Percentiles rank a stretch among this genome's conserved stretches.
Evolutionary conservation across 1,140 invertebrate species (phyloP).

Genomic region (Lordiphosa mommai): DNA sequence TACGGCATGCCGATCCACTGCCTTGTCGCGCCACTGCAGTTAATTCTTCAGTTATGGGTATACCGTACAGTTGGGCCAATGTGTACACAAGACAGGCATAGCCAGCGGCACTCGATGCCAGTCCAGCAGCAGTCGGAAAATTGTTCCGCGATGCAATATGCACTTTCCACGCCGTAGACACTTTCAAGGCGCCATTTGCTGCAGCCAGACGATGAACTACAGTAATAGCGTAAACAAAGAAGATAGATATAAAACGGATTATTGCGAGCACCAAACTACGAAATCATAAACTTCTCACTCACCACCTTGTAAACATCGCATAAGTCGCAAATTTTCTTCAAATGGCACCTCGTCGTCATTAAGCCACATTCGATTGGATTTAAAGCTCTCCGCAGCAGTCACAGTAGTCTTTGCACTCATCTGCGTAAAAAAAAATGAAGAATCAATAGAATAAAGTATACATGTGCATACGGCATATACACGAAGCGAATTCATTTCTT

Average conservation of each 20-base stretch:
- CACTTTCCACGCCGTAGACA: slow-evolving; percentile 85
- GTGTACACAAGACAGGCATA: slow-evolving; percentile 94
- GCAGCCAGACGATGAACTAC: slow-evolving; percentile 79
- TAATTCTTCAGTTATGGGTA: slow-evolving; percentile 88
- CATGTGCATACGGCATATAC: background rate
- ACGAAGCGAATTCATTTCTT: too few relatives aligned
- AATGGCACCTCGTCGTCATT: slow-evolving; percentile 91
- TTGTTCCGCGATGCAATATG: slow-evolving; percentile 97
- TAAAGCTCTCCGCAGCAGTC: slow-evolving; percentile 85
- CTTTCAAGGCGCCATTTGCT: slow-evolving; percentile 74
- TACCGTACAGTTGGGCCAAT: slow-evolving; percentile 87
- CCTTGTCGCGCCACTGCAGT: slow-evolving; percentile 91
- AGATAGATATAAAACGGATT: too few relatives aligned
- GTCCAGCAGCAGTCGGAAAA: slow-evolving; percentile 98
- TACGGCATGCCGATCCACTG: slow-evolving; percentile 98
- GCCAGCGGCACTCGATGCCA: slow-evolving; percentile 98
- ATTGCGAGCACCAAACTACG: background rate
- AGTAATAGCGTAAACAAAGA: background rate
- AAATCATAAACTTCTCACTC: slow-evolving; percentile 62
- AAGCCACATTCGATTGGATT: slow-evolving; percentile 91
- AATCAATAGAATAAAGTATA: slow-evolving; percentile 16
- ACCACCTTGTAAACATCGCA: slow-evolving; percentile 90
- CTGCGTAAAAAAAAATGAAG: slow-evolving; percentile 78
- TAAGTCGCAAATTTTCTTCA: slow-evolving; percentile 85
- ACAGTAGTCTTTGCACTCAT: slow-evolving; percentile 95